These are phyloP conservation scores for Alviniconcha strummeri DNA, from an alignment of 2,888 invertebrate genomes.

Conservation along the genomic window DNA sequence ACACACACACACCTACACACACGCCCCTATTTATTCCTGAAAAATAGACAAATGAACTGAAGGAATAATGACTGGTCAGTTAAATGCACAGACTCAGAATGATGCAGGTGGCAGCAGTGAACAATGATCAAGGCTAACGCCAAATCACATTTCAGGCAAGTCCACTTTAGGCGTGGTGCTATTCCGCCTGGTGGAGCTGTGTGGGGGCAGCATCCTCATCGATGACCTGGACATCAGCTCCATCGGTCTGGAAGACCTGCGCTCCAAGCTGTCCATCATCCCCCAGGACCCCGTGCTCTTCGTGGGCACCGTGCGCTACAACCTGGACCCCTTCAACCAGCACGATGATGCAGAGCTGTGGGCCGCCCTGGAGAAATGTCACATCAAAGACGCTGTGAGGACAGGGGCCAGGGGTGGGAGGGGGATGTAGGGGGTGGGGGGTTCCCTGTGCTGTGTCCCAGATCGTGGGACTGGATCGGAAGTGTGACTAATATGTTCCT, in stretches of 20 bases:
- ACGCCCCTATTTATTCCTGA: no score
- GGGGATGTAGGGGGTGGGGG: no score
- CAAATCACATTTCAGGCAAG: slow-evolving; percentile 74
- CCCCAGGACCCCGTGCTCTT: slow-evolving; percentile 81
- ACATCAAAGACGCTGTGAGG: slow-evolving; percentile 73
- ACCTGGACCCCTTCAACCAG: slow-evolving; percentile 72
- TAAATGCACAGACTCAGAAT: no score
- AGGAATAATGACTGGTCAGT: no score
- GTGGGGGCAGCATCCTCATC: slow-evolving; percentile 76
- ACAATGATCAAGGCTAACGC: no score
- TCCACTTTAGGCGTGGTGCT: slow-evolving; percentile 78
- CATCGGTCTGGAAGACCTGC: slow-evolving; percentile 75
- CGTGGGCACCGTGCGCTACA: slow-evolving; percentile 77
- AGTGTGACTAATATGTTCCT: no score
- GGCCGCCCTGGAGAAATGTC: slow-evolving; percentile 71
- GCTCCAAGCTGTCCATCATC: slow-evolving; percentile 75
- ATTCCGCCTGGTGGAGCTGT: slow-evolving; percentile 79
- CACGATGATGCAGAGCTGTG: slow-evolving; percentile 68
- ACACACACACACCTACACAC: no score
- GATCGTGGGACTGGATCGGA: no score
- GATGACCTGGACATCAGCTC: slow-evolving; percentile 76
- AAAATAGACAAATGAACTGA: no score
- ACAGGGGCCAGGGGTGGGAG: no score
- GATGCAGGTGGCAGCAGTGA: no score
- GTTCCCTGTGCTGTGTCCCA: background rate